Evolutionary conservation across 2,888 invertebrate genomes (phyloP), one percentile per base, ranked within the genome.

Genomic region (Leptopterna dolabrata): DNA sequence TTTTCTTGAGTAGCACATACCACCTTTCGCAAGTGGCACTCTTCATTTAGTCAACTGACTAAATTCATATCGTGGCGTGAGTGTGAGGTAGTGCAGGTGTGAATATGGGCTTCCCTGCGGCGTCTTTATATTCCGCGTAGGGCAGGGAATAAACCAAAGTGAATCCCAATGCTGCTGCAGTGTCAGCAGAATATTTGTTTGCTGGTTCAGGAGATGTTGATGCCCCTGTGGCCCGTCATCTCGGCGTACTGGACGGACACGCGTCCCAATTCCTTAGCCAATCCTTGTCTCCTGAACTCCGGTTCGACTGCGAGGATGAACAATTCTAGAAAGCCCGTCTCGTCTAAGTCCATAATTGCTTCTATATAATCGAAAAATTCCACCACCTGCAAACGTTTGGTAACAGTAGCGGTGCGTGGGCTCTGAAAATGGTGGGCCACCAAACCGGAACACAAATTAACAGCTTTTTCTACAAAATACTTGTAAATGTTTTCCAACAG

Each of bases 151-250:
- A 47, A 9, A 87, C 73, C 9, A 36, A 14, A 0, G 55, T 13
- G 73, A 76, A 88, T n/a, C 86, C 88, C 47, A 84, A 45, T 27
- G 86, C 51, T 16, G 27, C 41, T 29, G 87, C 73, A 13, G 83
- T 55, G 24, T 81, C 85, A 0, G 63, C 85, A 11, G 88, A 82
- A 76, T 84, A 87, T 63, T 71, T n/a, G n/a, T n/a, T n/a, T 86
- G 55, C 87, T 87, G 6, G 88, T 88, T 29, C 88, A 88, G 24
- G 86, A 51, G 27, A 86, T 86, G 29, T 76, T 70, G 19, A 87
- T 36, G 13, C 88, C 87, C 13, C 30, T 43, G 82, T 76, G 86
- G 2, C 87, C 87, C n/a, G 27, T 41, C 3, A 29, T 13, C 19
- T 51, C 43, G 11, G 86, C 87, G 36, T 86, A 47, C 19, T 87